These are phyloP conservation scores for Calypte anna DNA, from an alignment of 2,113 vertebrate genomes.

Conservation along the genomic window DNA sequence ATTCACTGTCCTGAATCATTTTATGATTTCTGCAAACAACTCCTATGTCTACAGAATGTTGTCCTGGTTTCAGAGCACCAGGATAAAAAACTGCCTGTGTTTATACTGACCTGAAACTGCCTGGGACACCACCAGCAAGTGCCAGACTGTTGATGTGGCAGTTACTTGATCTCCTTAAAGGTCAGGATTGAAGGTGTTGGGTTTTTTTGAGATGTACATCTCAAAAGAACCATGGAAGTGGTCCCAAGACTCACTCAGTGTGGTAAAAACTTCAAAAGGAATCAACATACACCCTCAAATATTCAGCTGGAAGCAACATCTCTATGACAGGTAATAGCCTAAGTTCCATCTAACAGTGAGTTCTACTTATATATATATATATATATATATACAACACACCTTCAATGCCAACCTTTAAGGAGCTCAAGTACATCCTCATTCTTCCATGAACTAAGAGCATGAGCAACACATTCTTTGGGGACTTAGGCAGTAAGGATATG, in stretches of 20 bases:
- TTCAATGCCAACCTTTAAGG: neutral
- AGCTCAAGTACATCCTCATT: neutral
- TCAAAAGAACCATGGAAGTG: neutral
- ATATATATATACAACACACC: neutral
- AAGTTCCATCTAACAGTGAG: neutral
- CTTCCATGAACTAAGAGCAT: neutral
- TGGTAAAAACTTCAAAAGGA: neutral
- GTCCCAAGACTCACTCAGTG: neutral
- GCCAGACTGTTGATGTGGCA: too few relatives aligned
- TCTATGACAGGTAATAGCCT: accelerated
- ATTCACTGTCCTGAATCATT: neutral
- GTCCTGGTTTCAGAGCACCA: too few relatives aligned
- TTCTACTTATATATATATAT: neutral
- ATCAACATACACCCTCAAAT: neutral
- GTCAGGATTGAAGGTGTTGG: too few relatives aligned
- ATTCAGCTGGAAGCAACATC: neutral
- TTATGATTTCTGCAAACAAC: neutral
- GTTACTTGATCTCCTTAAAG: too few relatives aligned
- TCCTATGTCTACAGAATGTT: neutral
- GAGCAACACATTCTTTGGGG: conserved; percentile 9
- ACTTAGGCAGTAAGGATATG: neutral
- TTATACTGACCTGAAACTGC: too few relatives aligned
- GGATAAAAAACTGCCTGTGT: too few relatives aligned
- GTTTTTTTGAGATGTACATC: neutral
- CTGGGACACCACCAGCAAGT: too few relatives aligned